These are phyloP conservation scores for Galerucella calmariensis DNA, from an alignment of 2,888 invertebrate genomes.

Conservation along the genomic window DNA sequence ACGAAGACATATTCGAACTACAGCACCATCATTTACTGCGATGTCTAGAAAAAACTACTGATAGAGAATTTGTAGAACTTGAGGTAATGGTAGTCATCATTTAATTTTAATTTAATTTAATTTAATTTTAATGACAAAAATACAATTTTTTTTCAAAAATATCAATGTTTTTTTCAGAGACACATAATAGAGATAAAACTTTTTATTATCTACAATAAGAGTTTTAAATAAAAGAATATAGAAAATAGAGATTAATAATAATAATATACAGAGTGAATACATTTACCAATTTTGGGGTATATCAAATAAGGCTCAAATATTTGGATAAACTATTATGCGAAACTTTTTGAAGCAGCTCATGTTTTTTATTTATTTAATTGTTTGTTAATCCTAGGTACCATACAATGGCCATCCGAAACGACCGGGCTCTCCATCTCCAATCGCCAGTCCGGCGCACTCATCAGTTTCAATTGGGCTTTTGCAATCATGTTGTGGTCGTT, in stretches of 20 bases:
- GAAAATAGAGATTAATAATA: no score
- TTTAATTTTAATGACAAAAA: no score
- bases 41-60: constrained; percentile 98
- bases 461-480: constrained; percentile 73
- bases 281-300: no score
- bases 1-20: constrained; percentile 98
- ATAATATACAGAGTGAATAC: no score
- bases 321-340: neutral
- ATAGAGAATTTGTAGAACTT: constrained; percentile 96
- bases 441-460: constrained; percentile 89
- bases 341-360: neutral
- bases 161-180: neutral
- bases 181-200: no score
- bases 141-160: neutral
- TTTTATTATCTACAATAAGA: no score
- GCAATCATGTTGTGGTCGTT: constrained; percentile 85
- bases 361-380: neutral
- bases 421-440: constrained; percentile 88
- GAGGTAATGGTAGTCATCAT: constrained; percentile 68
- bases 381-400: constrained; percentile 67
- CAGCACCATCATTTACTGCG: constrained; percentile 98
- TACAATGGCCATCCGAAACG: constrained; percentile 94
- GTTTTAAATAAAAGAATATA: no score
- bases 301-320: neutral
- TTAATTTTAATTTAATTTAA: neutral